A percentile compares a stretch with the other conserved stretches of the same genome.
Evolutionary conservation across 2,113 vertebrate genomes (phyloP).

Genomic region (Toxotes jaculatrix): DNA sequence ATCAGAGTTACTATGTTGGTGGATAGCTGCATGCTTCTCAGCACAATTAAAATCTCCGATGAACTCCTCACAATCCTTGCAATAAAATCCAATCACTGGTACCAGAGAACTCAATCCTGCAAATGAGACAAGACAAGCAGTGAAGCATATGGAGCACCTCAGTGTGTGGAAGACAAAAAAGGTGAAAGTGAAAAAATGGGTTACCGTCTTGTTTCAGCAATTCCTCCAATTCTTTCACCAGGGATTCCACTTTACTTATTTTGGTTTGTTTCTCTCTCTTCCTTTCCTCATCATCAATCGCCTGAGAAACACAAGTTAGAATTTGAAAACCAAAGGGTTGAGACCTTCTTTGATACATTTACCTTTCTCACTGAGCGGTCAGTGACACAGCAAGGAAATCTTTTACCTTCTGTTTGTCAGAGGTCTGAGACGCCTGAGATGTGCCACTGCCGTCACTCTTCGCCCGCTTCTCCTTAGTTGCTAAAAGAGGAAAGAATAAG

Average conservation of each 20-base stretch:
- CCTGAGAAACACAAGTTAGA: slow-evolving; percentile 71
- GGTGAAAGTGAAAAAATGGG: not conserved
- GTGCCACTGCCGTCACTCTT: slow-evolving; percentile 49
- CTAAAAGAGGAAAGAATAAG: slow-evolving; percentile 42
- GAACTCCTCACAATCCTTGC: slow-evolving; percentile 95
- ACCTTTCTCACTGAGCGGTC: not conserved
- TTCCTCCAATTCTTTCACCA: slow-evolving; percentile 90
- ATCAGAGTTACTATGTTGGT: slow-evolving; percentile 84
- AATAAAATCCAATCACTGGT: slow-evolving; percentile 96
- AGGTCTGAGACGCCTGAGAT: slow-evolving; percentile 27
- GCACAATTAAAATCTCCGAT: slow-evolving; percentile 91
- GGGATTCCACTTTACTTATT: slow-evolving; percentile 87
- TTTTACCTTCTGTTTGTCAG: slow-evolving; percentile 88
- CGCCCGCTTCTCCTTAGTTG: slow-evolving; percentile 69
- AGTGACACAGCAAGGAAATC: not conserved
- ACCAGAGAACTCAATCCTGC: slow-evolving; percentile 91
- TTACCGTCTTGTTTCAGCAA: slow-evolving; percentile 93
- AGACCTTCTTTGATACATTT: not conserved
- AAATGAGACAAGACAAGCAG: not conserved
- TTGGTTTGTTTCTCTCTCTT: slow-evolving; percentile 86
- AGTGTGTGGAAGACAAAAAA: not conserved
- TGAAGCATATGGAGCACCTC: not conserved
- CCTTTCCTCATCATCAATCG: slow-evolving; percentile 84
- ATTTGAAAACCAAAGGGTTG: not conserved
- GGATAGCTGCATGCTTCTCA: slow-evolving; percentile 88